Percentiles rank a stretch among this genome's conserved stretches.
phyloP scores from a whole-genome alignment of 2,888 invertebrate genomes.

The Galerucella calmariensis region DNA sequence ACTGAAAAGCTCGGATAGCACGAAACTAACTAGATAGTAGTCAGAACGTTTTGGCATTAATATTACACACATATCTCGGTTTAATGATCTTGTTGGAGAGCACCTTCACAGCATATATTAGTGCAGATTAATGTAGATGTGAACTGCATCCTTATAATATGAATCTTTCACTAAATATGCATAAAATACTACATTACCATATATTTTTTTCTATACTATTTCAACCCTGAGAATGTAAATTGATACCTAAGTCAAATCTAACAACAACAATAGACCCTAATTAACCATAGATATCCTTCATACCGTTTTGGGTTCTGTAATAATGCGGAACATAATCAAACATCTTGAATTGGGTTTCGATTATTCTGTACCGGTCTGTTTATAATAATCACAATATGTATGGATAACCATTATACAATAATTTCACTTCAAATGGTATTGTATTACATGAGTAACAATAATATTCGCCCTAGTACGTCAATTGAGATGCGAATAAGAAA shows the following conservation, averaged over 20 bases:
- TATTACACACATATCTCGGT: constrained; percentile 34
- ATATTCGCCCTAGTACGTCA: constrained; percentile 11
- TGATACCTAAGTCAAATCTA: background rate
- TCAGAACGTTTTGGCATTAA: constrained; percentile 19
- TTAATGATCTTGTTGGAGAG: constrained; percentile 34
- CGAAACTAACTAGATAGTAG: background rate
- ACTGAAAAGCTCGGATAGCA: background rate
- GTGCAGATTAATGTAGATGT: constrained; percentile 35
- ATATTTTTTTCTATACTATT: no score
- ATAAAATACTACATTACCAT: no score
- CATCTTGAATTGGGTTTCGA: no score
- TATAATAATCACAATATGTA: no score
- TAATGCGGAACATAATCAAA: no score
- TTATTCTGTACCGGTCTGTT: no score
- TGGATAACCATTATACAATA: constrained; percentile 18
- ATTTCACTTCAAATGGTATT: constrained; percentile 25
- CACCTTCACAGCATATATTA: constrained; percentile 37
- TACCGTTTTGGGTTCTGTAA: no score
- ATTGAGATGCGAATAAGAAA: no score
- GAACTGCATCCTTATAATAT: constrained; percentile 21
- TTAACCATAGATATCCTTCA: no score
- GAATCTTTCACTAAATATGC: no score
- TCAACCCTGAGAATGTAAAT: no score
- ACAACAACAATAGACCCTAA: background rate
- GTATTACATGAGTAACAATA: constrained; percentile 27